These are phyloP conservation scores for Microvelia longipes DNA, from an alignment of 1,140 invertebrate species.

Conservation along the genomic window DNA sequence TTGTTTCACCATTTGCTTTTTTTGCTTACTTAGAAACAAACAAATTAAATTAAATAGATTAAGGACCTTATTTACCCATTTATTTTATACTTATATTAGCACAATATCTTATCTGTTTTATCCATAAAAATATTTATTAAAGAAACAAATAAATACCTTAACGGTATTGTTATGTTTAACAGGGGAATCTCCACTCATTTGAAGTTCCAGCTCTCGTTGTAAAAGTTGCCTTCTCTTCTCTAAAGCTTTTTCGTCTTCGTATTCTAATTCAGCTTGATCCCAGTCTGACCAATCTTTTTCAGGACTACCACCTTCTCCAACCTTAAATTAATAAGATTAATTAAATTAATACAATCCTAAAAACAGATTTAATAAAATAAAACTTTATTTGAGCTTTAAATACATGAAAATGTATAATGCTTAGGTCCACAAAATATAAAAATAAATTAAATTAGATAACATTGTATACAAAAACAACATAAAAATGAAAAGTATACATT, in stretches of 20 bases:
- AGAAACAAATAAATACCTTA: neutral
- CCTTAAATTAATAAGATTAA: constrained; percentile 1
- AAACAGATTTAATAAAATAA: neutral
- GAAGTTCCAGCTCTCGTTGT: constrained; percentile 58
- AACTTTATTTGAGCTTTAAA: neutral
- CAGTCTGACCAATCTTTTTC: constrained; percentile 54
- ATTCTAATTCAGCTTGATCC: constrained; percentile 62
- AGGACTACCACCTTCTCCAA: constrained; percentile 22
- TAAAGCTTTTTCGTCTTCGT: constrained; percentile 64
- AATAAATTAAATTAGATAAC: too few species aligned
- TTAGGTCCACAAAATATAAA: too few species aligned
- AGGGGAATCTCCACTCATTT: constrained; percentile 46
- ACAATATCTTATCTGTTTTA: too few species aligned
- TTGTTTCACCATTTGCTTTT: too few species aligned
- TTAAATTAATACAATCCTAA: neutral
- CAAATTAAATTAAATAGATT: too few species aligned
- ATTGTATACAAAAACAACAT: too few species aligned
- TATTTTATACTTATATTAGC: too few species aligned
- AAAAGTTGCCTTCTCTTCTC: constrained; percentile 58
- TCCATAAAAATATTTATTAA: too few species aligned
- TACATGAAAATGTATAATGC: too few species aligned
- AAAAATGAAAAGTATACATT: too few species aligned
- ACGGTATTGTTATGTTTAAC: neutral
- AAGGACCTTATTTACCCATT: too few species aligned
- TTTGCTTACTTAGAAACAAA: too few species aligned